Conservation (phyloP, 2,888 invertebrate genomes). For the Anarsia innoxiella region DNA sequence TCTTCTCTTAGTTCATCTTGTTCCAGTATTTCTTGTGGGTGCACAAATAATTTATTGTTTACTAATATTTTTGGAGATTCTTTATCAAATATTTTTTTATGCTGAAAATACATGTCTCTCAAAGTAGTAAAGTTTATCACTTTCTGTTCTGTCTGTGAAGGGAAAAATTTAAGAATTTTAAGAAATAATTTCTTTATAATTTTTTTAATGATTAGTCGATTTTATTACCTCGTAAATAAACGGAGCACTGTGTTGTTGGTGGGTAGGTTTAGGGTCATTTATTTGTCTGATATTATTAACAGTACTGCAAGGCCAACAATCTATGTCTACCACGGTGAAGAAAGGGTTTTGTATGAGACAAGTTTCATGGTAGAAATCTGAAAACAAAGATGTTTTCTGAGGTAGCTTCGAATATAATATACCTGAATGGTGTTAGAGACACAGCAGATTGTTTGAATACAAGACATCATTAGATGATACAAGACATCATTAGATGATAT, state of each 20-base stretch:
- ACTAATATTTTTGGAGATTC: constrained; percentile 77
- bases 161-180: background rate
- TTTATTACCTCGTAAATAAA: constrained; percentile 72
- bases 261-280: constrained; percentile 62
- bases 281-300: constrained; percentile 81
- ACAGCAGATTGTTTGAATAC: too few species aligned
- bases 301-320: constrained; percentile 88
- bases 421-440: too few species aligned
- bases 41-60: constrained; percentile 46
- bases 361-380: constrained; percentile 88
- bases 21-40: constrained; percentile 55
- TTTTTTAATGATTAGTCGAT: background rate
- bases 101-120: constrained; percentile 72
- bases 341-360: constrained; percentile 90
- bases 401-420: constrained; percentile 8
- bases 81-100: constrained; percentile 76
- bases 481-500: too few species aligned
- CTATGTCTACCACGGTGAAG: constrained; percentile 86
- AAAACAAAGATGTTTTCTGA: constrained; percentile 30
- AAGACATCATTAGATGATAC: too few species aligned
- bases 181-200: background rate
- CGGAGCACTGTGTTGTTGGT: constrained; percentile 55
- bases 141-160: constrained; percentile 75
- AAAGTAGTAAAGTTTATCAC: constrained; percentile 72
- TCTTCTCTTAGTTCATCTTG: constrained; percentile 26